Evolutionary conservation across 2,113 vertebrate species (phyloP), one percentile per base, ranked within the genome.

Genomic region (Passer montanus): DNA sequence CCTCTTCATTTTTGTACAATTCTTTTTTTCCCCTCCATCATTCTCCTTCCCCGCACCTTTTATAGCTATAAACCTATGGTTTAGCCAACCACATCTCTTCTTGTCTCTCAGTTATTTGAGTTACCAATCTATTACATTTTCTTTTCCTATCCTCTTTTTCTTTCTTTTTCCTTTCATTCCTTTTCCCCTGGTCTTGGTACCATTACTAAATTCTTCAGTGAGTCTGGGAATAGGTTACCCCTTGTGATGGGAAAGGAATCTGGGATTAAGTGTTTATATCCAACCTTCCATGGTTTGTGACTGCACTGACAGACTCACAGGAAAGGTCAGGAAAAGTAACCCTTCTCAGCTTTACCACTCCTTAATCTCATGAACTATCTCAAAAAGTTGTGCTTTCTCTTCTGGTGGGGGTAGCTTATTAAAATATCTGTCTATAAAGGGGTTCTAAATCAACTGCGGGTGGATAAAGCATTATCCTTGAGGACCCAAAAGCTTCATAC

Each of bases 351-450:
- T 90, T 93, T 66, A 70, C 33, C 23, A 27, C 46, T 93, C 67
- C 46, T 94, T 95, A 93, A 87, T 92, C 60, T 95, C 66, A 90
- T 90, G 92, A 91, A 23, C 17, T 91, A 60, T 41, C 77, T 93
- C 67, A 66, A 90, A 90, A 95, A 79, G 8, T 91, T 91, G 52
- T 78, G 35, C 46, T 66, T 76, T 93, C 56, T 86, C 60, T 85
- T 93, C 50, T 75, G 20, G 20, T 76, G 27, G 27, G 30, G 56
- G 59, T 75, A 83, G 13, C 15, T 72, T 75, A 44, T 74, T 90
- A 63, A 73, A 90, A 69, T 76, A 56, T 78, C 60, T 74, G 10
- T 58, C 49, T 92, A 72, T 81, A 93, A 87, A 89, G 81, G 90
- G 26, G 17, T 62, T 19, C 64, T 69, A 76, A 81, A 82, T 89